Evolutionary conservation across 2,888 invertebrate genomes (phyloP).

Genomic region (Agrochola litura): DNA sequence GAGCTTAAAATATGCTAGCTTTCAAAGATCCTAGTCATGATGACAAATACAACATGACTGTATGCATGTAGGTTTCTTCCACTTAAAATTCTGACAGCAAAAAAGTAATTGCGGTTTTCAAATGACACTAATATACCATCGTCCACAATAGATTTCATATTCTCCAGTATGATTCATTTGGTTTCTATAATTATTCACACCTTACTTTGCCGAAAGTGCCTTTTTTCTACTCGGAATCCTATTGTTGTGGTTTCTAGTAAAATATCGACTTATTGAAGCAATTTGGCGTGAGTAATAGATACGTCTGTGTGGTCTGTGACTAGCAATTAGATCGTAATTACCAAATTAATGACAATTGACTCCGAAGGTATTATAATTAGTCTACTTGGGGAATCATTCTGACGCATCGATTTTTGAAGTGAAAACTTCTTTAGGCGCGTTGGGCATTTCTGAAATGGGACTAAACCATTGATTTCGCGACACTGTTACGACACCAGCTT

Average conservation of each 20-base stretch:
- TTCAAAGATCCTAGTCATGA: background rate
- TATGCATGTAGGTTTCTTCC: constrained; percentile 2
- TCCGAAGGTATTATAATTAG: background rate
- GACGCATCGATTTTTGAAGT: background rate
- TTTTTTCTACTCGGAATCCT: constrained; percentile 27
- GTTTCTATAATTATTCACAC: constrained; percentile 36
- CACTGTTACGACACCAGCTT: too few relatives aligned
- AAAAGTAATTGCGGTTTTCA: constrained; percentile 37
- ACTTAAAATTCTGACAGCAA: constrained; percentile 44
- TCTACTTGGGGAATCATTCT: background rate
- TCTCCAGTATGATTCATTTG: constrained; percentile 45
- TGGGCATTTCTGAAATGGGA: too few relatives aligned
- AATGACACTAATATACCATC: constrained; percentile 41
- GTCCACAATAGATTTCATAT: constrained; percentile 26
- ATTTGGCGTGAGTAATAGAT: constrained; percentile 40
- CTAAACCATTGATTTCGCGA: too few relatives aligned
- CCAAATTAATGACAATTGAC: background rate
- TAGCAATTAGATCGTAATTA: background rate
- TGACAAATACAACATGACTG: background rate
- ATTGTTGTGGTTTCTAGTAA: constrained; percentile 49
- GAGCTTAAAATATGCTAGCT: background rate
- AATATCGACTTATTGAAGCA: constrained; percentile 23
- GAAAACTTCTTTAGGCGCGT: too few relatives aligned
- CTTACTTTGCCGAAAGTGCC: background rate
- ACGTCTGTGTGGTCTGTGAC: background rate